A percentile compares a stretch with the other conserved stretches of the same genome.
Evolutionary conservation across 1,140 invertebrate species (phyloP).

Genomic region (Theocolax elegans): DNA sequence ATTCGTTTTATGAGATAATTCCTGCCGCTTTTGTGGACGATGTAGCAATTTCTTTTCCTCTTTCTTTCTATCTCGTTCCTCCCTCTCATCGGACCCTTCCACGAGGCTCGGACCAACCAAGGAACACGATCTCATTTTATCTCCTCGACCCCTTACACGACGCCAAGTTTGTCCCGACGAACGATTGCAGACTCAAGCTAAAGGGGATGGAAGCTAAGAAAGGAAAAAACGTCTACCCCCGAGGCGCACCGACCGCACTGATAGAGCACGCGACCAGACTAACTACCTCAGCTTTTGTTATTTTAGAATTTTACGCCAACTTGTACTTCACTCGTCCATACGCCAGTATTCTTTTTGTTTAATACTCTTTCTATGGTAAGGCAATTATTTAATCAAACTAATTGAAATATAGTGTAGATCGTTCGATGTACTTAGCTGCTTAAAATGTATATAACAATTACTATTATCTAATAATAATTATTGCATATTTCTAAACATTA

Average conservation of each 20-base stretch:
- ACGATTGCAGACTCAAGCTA: conserved; percentile 28
- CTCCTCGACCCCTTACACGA: conserved; percentile 58
- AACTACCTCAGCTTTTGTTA: neutral
- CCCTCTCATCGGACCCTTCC: neutral
- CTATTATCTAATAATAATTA: no score
- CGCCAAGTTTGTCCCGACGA: conserved; percentile 53
- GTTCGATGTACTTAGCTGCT: no score
- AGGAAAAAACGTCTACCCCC: conserved; percentile 7
- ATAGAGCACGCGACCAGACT: conserved; percentile 22
- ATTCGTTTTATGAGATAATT: conserved; percentile 43
- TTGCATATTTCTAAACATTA: no score
- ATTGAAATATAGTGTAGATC: no score
- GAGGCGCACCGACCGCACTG: neutral
- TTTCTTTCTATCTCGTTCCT: conserved; percentile 6
- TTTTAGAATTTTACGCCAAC: conserved; percentile 11
- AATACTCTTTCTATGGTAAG: no score
- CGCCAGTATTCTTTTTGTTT: no score
- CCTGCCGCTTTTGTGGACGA: conserved; percentile 44
- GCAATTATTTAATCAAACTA: no score
- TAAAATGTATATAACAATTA: no score
- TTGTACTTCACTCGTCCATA: no score
- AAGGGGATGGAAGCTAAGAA: conserved; percentile 11
- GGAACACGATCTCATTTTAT: conserved; percentile 62
- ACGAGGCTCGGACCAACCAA: conserved; percentile 8
- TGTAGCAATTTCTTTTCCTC: conserved; percentile 59